Base-by-base conservation (phyloP, 35 echinoderm and acorn worm species). In the Heliocidaris tuberculata region DNA sequence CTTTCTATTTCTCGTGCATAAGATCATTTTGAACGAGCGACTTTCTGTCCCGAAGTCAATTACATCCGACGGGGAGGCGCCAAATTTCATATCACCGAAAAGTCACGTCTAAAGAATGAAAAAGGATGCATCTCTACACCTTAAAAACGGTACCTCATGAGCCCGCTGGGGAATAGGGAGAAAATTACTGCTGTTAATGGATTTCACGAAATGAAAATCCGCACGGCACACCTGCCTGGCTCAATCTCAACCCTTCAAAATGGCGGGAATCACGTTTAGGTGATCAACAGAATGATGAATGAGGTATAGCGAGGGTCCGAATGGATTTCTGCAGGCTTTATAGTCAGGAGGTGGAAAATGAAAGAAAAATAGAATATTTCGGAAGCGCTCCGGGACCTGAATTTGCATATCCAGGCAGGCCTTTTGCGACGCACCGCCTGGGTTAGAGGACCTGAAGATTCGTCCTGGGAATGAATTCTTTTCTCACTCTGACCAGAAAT, bases 121-220 rank as follows among this genome's bases (percentile, higher is more conserved):
- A 78, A 24, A 19, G 65, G 19, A n/a, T 27, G 65, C 15, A 19
- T n/a, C 27, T 78, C 65, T 78, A 27, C 61, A 24, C 17, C 8
- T 27, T 56, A 78, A 19, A 78, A 19, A 78, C 65, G 65, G 65
- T 24, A 78, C 65, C 65, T 78, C 65, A 78, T n/a, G 65, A 78
- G 65, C 19, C 65, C 65, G 21, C 27, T n/a, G 65, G 65, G 65
- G 21, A 78, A 29, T n/a, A 19, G 21, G 27, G 27, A 21, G 24
- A 71, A 42, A n/a, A 78, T 78, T 78, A 78, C 17, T 78, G 65
- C 65, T 78, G 65, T 78, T 78, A 78, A 78, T 78, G 65, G 65
- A 78, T 78, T 78, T 78, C 65, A 78, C 65, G 65, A 78, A 78
- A 78, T 78, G 65, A 78, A 70, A 78, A 78, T 78, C 65, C 65